These are phyloP conservation scores for Cosmia trapezina DNA, from an alignment of 2,888 invertebrate genomes.

Conservation along the genomic window DNA sequence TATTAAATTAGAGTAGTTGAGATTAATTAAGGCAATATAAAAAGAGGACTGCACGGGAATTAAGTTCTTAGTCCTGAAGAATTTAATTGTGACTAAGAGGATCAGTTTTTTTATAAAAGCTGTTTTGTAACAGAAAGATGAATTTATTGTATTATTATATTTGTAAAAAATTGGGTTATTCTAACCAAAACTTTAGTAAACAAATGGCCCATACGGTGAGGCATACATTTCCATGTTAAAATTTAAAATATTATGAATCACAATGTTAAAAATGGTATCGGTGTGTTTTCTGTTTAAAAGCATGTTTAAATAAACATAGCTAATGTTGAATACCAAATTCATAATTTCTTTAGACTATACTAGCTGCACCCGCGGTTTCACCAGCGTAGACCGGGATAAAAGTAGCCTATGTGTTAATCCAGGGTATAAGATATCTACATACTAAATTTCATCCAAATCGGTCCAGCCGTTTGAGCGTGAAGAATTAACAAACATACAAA, in stretches of 20 bases:
- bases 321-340: neutral
- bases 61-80: neutral
- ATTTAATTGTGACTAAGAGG: neutral
- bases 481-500: no score
- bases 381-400: no score
- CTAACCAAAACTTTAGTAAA: neutral
- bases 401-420: no score
- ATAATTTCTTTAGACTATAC: neutral
- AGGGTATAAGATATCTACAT: no score
- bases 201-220: neutral
- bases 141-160: no score
- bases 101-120: neutral
- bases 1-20: slow-evolving; percentile 1
- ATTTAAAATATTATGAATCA: neutral
- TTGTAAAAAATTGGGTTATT: no score
- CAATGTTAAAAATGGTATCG: neutral
- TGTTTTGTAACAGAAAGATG: neutral
- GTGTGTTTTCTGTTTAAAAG: neutral
- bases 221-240: neutral
- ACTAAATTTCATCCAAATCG: no score
- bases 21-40: slow-evolving; percentile 18
- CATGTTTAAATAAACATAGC: neutral
- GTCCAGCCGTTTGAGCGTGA: no score
- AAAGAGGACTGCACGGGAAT: neutral
- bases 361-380: no score